These are phyloP conservation scores for Hypanus sabinus DNA, from an alignment of 2,113 vertebrate genomes.

Conservation along the genomic window DNA sequence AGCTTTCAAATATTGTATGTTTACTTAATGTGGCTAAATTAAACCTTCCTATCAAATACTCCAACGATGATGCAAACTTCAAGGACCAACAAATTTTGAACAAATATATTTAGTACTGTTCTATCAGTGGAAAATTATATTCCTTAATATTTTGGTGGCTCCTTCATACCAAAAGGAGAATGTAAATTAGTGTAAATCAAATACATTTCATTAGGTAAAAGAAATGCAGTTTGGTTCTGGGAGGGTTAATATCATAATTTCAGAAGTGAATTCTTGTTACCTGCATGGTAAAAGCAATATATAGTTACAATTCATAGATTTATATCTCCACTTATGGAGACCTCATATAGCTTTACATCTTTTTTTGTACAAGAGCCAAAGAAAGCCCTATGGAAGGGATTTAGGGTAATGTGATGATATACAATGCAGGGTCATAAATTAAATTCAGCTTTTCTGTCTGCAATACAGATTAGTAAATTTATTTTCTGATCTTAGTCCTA, in stretches of 20 bases:
- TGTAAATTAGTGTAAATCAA: too few relatives aligned
- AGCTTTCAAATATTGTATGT: background rate
- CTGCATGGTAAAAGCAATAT: background rate
- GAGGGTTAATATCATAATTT: background rate
- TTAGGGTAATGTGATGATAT: slow-evolving; percentile 31
- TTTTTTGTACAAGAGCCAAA: slow-evolving; percentile 24
- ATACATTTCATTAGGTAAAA: background rate
- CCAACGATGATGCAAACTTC: background rate
- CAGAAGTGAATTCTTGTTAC: background rate
- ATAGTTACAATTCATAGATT: background rate
- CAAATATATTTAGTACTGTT: background rate
- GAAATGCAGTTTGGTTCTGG: background rate
- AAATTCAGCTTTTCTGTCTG: slow-evolving; percentile 26
- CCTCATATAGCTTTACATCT: background rate
- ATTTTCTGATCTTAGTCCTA: background rate
- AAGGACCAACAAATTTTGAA: background rate
- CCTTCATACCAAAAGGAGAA: background rate
- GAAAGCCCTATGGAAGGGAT: slow-evolving; percentile 13
- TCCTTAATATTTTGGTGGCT: background rate
- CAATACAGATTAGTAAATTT: slow-evolving; percentile 20
- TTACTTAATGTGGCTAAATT: background rate
- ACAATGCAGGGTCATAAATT: slow-evolving; percentile 8
- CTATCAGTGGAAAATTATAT: background rate
- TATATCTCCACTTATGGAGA: slow-evolving; percentile 4
- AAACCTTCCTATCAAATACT: background rate